These are phyloP conservation scores for Tetramorium simillimum DNA, from an alignment of 1,140 invertebrate genomes.

Conservation along the genomic window DNA sequence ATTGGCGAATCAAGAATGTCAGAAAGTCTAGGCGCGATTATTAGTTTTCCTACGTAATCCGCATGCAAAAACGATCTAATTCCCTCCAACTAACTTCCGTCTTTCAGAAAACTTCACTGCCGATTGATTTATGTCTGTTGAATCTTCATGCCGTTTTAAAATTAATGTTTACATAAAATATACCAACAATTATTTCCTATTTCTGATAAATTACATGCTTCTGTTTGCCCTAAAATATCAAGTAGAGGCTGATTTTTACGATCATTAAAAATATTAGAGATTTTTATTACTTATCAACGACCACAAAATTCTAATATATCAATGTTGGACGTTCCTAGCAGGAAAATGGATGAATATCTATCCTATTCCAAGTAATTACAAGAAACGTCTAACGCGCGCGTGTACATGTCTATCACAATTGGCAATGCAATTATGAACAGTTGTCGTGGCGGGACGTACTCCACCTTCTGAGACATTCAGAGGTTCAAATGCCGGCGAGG, in stretches of 20 bases:
- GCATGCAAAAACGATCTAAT: neutral
- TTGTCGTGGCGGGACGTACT: constrained; percentile 22
- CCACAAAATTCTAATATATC: neutral
- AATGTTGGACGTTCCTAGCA: neutral
- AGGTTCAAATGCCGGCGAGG: neutral
- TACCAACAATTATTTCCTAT: neutral
- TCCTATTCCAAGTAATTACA: neutral
- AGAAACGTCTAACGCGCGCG: neutral
- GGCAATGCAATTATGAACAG: constrained; percentile 67
- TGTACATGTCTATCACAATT: constrained; percentile 40
- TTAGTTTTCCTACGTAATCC: constrained; percentile 1
- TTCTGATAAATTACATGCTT: too few relatives aligned
- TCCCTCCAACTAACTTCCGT: neutral
- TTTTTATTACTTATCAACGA: too few relatives aligned
- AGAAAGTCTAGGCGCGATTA: neutral
- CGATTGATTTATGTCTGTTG: neutral
- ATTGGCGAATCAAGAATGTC: constrained; percentile 4
- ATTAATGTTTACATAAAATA: constrained; percentile 15
- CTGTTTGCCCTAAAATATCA: too few relatives aligned
- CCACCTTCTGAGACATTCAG: constrained; percentile 50
- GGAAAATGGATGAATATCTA: neutral
- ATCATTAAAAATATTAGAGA: too few relatives aligned
- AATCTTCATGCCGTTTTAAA: neutral
- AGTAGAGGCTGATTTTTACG: too few relatives aligned
- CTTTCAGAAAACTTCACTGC: neutral